A percentile compares a stretch with the other conserved stretches of the same genome.
These are phyloP conservation scores for Chelonus insularis DNA, from an alignment of 1,140 invertebrate genomes.

Conservation along the genomic window DNA sequence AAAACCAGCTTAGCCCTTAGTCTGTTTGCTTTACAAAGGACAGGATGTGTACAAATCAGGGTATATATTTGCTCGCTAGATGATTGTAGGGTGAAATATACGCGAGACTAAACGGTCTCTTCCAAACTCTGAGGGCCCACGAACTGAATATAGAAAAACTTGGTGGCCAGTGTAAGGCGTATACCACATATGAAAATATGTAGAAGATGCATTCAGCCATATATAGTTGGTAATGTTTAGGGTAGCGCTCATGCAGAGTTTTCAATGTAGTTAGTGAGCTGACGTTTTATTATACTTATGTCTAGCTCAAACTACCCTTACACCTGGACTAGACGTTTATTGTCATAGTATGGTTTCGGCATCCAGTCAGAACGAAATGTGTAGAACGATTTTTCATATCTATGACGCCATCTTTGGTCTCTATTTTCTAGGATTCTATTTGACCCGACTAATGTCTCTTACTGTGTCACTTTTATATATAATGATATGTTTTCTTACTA, in stretches of 20 bases:
- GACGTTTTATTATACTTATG: slow-evolving; percentile 52
- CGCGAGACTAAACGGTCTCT: slow-evolving; percentile 49
- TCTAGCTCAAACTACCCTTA: slow-evolving; percentile 19
- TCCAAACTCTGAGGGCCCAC: too few relatives aligned
- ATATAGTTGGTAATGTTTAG: slow-evolving; percentile 32
- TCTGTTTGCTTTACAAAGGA: slow-evolving; percentile 46
- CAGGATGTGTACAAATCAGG: slow-evolving; percentile 62
- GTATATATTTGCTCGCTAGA: slow-evolving; percentile 50
- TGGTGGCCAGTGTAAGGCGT: slow-evolving; percentile 36
- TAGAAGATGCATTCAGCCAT: slow-evolving; percentile 44
- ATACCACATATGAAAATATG: slow-evolving; percentile 27
- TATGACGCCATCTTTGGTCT: too few relatives aligned
- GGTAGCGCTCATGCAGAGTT: slow-evolving; percentile 32
- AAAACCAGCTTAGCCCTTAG: background rate
- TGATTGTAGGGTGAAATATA: slow-evolving; percentile 55
- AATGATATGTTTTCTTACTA: too few relatives aligned
- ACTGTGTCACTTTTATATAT: too few relatives aligned
- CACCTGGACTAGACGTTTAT: slow-evolving; percentile 1
- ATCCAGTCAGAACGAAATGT: too few relatives aligned
- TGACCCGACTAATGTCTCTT: too few relatives aligned
- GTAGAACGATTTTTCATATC: background rate
- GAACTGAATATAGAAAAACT: too few relatives aligned
- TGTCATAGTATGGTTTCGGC: too few relatives aligned
- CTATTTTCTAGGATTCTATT: too few relatives aligned
- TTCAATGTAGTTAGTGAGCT: slow-evolving; percentile 35